Conservation (phyloP, 2,113 vertebrate genomes). For the Plecturocebus donacophilus region DNA sequence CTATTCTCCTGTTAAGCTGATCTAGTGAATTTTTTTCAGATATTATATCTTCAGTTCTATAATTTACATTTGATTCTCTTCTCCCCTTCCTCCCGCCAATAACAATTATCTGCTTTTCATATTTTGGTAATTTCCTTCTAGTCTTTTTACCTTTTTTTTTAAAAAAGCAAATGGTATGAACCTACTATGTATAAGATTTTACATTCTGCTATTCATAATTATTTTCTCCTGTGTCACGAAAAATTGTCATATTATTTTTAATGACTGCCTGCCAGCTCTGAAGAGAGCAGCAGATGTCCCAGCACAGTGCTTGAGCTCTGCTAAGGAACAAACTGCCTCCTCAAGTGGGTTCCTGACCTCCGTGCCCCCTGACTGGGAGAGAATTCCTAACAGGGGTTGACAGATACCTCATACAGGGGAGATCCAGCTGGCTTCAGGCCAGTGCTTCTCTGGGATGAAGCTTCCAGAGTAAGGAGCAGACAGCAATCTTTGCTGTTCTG, state of each 20-base stretch:
- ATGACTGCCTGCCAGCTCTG: not conserved
- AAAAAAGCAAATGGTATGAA: not conserved
- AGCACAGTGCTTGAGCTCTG: too few species aligned
- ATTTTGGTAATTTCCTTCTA: not conserved
- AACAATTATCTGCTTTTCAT: not conserved
- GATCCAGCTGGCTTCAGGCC: too few species aligned
- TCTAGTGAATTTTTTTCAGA: not conserved
- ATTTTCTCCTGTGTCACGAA: not conserved
- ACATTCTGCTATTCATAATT: not conserved
- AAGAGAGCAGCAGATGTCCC: too few species aligned
- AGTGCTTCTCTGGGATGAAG: too few species aligned
- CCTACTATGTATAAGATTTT: not conserved
- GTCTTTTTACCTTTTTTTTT: not conserved
- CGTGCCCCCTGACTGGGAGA: too few species aligned
- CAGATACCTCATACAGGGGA: too few species aligned
- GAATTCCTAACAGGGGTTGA: too few species aligned
- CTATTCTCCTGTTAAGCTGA: not conserved
- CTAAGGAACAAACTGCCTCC: too few species aligned
- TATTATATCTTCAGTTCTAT: not conserved
- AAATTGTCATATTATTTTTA: conserved; percentile 16
- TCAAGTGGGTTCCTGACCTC: too few species aligned
- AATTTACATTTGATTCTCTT: not conserved
- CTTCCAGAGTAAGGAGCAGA: too few species aligned
- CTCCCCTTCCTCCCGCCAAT: not conserved
- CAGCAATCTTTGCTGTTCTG: too few species aligned